Evolutionary conservation across 2,888 invertebrate species (phyloP).

Genomic region (Cheilosia impressa): DNA sequence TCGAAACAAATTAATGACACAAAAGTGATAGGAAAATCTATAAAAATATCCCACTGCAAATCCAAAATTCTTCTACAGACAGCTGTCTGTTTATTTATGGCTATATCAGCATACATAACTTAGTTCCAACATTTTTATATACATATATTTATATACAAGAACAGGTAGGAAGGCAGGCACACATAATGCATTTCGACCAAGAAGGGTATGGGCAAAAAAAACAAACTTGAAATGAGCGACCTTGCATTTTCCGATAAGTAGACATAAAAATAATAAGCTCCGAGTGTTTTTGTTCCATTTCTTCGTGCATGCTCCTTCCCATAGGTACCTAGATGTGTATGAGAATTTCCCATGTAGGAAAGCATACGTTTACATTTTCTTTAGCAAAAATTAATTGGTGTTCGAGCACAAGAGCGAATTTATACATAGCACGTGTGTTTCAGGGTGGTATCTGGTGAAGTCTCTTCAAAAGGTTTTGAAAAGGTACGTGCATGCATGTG

Average conservation of each 20-base stretch:
- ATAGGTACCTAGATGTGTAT: neutral
- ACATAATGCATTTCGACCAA: no score
- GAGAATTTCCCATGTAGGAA: neutral
- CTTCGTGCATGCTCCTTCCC: slow-evolving; percentile 14
- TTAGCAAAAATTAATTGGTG: slow-evolving; percentile 46
- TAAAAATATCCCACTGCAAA: no score
- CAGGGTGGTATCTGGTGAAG: neutral
- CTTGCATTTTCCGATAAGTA: slow-evolving; percentile 60
- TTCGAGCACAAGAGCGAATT: slow-evolving; percentile 28
- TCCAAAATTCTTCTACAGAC: neutral
- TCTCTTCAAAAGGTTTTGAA: neutral
- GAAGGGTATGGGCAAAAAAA: neutral
- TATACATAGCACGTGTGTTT: neutral
- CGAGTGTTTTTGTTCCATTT: slow-evolving; percentile 22
- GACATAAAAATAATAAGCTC: slow-evolving; percentile 59
- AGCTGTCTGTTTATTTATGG: neutral
- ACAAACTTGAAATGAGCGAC: slow-evolving; percentile 37
- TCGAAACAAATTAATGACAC: no score
- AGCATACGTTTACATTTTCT: slow-evolving; percentile 19
- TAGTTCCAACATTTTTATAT: neutral
- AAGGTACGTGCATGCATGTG: neutral
- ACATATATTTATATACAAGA: neutral
- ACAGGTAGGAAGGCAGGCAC: no score
- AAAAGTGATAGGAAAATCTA: no score
- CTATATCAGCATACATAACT: no score